phyloP scores from a whole-genome alignment of 2,888 invertebrate species.

The Gymnosoma rotundatum region DNA sequence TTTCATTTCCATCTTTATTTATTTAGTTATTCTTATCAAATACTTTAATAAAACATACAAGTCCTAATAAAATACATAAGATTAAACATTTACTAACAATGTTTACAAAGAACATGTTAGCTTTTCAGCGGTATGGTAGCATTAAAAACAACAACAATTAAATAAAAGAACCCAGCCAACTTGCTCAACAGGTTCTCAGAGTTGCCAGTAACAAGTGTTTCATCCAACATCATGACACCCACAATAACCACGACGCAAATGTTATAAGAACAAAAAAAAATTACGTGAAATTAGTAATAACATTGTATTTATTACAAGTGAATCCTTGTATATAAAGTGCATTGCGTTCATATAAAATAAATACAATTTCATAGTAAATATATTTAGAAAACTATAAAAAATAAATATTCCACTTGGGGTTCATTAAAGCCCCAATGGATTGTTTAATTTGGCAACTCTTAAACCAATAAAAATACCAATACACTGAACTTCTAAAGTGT shows the following conservation, averaged over 20 bases:
- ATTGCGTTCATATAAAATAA: neutral
- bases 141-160: conserved; percentile 28
- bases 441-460: conserved; percentile 56
- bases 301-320: neutral
- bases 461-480: conserved; percentile 66
- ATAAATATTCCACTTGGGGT: neutral
- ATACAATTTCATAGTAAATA: neutral
- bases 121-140: conserved; percentile 35
- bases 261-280: conserved; percentile 11
- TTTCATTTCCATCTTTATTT: too few relatives aligned
- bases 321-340: neutral
- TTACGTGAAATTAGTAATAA: conserved; percentile 1
- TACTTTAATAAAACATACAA: too few relatives aligned
- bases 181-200: conserved; percentile 67
- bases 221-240: conserved; percentile 38
- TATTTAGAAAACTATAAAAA: neutral
- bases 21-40: too few relatives aligned
- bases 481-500: conserved; percentile 61
- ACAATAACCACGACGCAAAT: conserved; percentile 43
- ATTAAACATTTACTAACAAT: neutral
- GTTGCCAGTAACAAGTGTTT: conserved; percentile 60
- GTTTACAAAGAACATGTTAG: conserved; percentile 30
- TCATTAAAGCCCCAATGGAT: conserved; percentile 13
- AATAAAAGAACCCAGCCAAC: conserved; percentile 60
- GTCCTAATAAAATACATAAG: neutral